Evolutionary conservation across 2,888 invertebrate genomes (phyloP), one percentile per base, ranked within the genome.

Genomic region (Tenthredo livida): DNA sequence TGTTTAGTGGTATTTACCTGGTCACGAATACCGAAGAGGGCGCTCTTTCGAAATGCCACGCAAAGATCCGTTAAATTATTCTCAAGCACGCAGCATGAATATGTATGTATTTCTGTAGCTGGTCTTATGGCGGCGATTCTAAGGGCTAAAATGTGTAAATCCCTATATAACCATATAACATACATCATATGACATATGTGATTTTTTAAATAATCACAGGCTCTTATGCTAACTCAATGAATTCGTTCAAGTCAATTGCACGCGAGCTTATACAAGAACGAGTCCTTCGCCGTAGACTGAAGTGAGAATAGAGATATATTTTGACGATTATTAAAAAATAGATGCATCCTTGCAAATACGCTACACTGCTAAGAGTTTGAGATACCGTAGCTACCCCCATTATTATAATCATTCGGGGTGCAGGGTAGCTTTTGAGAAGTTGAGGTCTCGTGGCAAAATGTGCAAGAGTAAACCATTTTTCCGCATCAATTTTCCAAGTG

Each of bases 1-100:
- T 61, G 40, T 80, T 80, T 61, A 80, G 80, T 25, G 58, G 58
- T 61, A 61, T 80, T 80, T 80, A 50, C 80, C 58, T 73, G 73
- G 43, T 43, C 40, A 29, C 5, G 29, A 29, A 77, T 77, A 77
- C 50, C 77, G 73, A 54, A 29, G 29, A 50, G 50, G 17, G 9
- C 33, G 37, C 40, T 58, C 61, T 40, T 61, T 80, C 40, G 12
- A n/a, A 40, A 37, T 7, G 5, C 40, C 61, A 40, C 61, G 80
- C 17, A 58, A 61, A 40, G 58, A 40, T 40, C 58, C 61, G 3
- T 61, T 17, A 61, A 80, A 40, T 80, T 80, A 80, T 80, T 80
- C 80, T 61, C 1, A 58, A 61, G 80, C 80, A 80, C 80, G 80
- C 80, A 40, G 61, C 40, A 58, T 61, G 80, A 40, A 80, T 61